A percentile compares a stretch with the other conserved stretches of the same genome.
Conservation (phyloP, 2,113 vertebrate species). For the Actinemys pallida region DNA sequence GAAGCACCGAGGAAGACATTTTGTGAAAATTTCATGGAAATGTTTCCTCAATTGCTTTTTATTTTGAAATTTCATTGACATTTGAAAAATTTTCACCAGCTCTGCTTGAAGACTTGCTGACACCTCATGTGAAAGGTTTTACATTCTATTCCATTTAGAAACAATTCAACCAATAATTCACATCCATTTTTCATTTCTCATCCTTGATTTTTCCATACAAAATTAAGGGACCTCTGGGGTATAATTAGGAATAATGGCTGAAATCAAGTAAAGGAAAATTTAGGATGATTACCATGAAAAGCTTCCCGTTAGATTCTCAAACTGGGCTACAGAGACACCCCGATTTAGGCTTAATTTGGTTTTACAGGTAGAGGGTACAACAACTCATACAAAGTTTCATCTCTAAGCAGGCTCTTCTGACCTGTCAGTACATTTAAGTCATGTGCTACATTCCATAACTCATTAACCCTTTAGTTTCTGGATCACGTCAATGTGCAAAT, state of each 20-base stretch:
- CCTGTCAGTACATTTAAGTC: constrained; percentile 66
- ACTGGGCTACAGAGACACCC: neutral
- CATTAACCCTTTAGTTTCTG: constrained; percentile 66
- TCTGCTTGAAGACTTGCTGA: neutral
- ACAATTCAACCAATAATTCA: neutral
- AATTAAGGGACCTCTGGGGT: neutral
- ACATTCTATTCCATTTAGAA: neutral
- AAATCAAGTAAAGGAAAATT: neutral
- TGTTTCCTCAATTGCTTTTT: neutral
- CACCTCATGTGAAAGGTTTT: neutral
- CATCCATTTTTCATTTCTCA: neutral
- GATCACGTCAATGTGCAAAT: constrained; percentile 70
- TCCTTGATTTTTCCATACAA: neutral
- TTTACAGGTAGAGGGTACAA: neutral
- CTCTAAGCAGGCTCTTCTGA: constrained; percentile 42
- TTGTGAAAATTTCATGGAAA: too few species aligned
- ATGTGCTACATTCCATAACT: constrained; percentile 58
- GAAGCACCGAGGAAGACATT: neutral
- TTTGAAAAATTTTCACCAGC: neutral
- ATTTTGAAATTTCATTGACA: neutral
- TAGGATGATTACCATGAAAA: neutral
- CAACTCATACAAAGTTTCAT: neutral
- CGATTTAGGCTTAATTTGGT: neutral
- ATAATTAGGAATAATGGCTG: neutral
- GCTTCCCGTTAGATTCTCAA: neutral